Conservation (phyloP, 2,113 vertebrate species). For the Lepidiolamprologus cunningtoni region DNA sequence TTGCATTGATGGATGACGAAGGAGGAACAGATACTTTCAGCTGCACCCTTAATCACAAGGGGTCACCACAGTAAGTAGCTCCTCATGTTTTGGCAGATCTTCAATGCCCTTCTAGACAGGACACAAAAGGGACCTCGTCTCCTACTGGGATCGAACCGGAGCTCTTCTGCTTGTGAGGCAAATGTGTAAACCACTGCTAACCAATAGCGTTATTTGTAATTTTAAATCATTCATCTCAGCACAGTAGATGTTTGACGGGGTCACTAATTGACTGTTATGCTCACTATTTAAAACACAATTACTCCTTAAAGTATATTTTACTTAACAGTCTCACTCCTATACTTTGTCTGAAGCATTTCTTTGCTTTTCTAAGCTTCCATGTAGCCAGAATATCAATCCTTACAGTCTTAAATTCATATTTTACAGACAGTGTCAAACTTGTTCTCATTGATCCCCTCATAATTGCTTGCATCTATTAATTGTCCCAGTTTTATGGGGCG, state of each 20-base stretch:
- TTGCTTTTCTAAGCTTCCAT: neutral
- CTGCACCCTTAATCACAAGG: neutral
- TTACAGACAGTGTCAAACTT: neutral
- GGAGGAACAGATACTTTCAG: neutral
- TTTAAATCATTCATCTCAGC: neutral
- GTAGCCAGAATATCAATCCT: neutral
- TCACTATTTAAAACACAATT: neutral
- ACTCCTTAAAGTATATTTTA: neutral
- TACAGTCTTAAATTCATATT: neutral
- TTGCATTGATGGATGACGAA: neutral
- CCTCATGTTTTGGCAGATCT: neutral
- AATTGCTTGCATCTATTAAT: neutral
- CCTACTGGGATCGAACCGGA: neutral
- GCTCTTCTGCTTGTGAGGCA: neutral
- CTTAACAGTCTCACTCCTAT: neutral
- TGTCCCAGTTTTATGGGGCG: neutral
- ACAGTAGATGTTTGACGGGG: neutral
- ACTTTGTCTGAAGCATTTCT: neutral
- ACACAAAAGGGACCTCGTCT: neutral
- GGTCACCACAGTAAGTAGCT: neutral
- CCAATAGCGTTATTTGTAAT: neutral
- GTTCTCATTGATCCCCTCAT: neutral
- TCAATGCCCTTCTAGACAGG: neutral
- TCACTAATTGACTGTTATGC: neutral
- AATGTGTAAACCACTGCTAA: neutral